phyloP scores from a whole-genome alignment of 2,888 invertebrate species.

The Magallana nippona region DNA sequence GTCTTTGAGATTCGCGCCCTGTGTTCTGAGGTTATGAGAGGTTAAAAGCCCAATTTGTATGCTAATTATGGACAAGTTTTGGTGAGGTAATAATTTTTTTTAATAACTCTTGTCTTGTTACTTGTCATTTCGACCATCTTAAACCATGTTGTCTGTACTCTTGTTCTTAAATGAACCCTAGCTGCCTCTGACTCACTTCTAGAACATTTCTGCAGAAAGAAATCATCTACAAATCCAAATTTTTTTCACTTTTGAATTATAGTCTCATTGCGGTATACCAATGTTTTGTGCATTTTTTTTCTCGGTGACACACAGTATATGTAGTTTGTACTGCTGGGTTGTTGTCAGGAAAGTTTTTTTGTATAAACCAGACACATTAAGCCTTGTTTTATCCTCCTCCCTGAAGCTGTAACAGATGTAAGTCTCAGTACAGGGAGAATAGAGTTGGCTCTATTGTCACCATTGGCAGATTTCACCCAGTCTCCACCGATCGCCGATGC shows the following conservation, averaged over 20 bases:
- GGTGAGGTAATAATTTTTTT: constrained; percentile 3
- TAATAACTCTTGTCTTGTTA: not conserved
- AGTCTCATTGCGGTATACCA: no score
- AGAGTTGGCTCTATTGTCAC: not conserved
- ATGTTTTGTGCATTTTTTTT: no score
- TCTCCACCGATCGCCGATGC: not conserved
- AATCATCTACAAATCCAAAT: not conserved
- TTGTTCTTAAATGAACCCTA: constrained; percentile 7
- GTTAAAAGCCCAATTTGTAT: constrained; percentile 9
- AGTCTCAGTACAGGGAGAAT: no score
- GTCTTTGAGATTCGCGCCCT: not conserved
- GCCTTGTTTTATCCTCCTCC: no score
- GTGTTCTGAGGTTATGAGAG: not conserved
- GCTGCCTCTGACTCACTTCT: not conserved
- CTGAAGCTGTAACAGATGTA: no score
- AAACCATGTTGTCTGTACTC: constrained; percentile 9
- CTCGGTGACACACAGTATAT: no score
- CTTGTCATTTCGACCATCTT: not conserved
- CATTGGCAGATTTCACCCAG: not conserved
- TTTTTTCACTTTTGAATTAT: not conserved
- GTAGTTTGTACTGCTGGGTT: no score
- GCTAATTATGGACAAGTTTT: constrained; percentile 18
- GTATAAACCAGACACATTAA: no score
- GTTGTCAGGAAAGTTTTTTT: no score
- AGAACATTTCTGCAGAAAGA: not conserved